phyloP scores from a whole-genome alignment of 2,888 invertebrate genomes.

The Tortrix viridana region DNA sequence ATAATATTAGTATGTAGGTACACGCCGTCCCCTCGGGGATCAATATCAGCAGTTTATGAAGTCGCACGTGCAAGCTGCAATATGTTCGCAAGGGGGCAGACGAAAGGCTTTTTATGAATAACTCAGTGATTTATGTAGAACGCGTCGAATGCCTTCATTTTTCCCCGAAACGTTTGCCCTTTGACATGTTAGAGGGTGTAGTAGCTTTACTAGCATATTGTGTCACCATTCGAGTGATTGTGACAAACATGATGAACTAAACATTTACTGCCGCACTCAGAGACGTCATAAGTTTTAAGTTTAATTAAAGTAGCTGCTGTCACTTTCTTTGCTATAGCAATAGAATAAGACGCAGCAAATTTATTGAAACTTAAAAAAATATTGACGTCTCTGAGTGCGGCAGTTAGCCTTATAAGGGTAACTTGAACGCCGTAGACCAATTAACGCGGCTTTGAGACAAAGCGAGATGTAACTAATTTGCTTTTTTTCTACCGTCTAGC shows the following conservation, averaged over 20 bases:
- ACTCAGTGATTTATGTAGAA: conserved; percentile 80
- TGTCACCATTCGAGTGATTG: background rate
- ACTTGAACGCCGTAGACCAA: too few species aligned
- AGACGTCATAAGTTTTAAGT: too few species aligned
- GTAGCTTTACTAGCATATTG: background rate
- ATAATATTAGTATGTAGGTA: conserved; percentile 73
- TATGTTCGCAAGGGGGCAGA: conserved; percentile 71
- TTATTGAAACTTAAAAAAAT: too few species aligned
- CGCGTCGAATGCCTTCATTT: conserved; percentile 54
- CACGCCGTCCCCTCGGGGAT: conserved; percentile 65
- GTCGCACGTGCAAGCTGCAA: conserved; percentile 80
- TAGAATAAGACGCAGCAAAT: too few species aligned
- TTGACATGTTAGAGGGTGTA: conserved; percentile 44
- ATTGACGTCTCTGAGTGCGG: too few species aligned
- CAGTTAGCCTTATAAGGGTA: too few species aligned
- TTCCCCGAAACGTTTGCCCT: conserved; percentile 47
- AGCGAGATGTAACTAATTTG: too few species aligned
- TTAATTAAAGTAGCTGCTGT: too few species aligned
- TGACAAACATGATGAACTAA: background rate
- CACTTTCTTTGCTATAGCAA: too few species aligned
- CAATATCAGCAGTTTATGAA: conserved; percentile 80
- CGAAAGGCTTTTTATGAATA: conserved; percentile 81
- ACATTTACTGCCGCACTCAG: too few species aligned
- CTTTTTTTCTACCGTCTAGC: too few species aligned
- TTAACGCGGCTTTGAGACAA: too few species aligned